Evolutionary conservation across 1,140 invertebrate species (phyloP), one percentile per base, ranked within the genome.

Genomic region (Drosophila pandora): DNA sequence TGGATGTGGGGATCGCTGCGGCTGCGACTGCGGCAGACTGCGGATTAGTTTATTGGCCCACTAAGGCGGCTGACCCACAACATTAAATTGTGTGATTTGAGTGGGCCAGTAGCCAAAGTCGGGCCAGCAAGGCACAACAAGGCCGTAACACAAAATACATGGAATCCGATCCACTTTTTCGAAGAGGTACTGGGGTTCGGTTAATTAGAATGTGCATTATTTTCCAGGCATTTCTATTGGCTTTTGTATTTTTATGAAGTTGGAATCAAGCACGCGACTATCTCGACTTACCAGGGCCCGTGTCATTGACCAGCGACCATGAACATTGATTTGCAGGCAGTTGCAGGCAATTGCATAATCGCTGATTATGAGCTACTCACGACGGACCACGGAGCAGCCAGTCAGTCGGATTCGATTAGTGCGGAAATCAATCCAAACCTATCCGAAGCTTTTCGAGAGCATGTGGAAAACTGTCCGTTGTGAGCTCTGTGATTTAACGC

Each of bases 51-150:
- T 85, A 85, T 85, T 85, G 82, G 69, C 83, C 82, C 82, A 85
- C 82, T 85, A 87, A 85, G 70, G 78, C 82, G 69, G 61, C 83
- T 85, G 82, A 85, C 82, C 82, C 83, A 85, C 82, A 85, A 85
- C 82, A 88, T 85, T 85, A 85, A 85, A 85, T 85, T 85, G 82
- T 85, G 82, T 85, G 87, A 87, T 85, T 88, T 88, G 83, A 85
- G 83, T 82, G 53, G 53, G 53, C 37, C 70, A 75, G 59, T 50
- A 52, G 57, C 47, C 10, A 30, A 22, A 30, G 17, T 39, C 32
- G 41, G 41, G 13, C 4, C 41, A 39, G n/a, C 37, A n/a, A 39
- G 37, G 37, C 37, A 2, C 41, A 37, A 37, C 34, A 37, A 37
- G 34, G 34, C 34, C 34, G 34, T 10, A 12, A 37, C 41, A 43